Evolutionary conservation across 2,888 invertebrate species (phyloP).

Genomic region (Xestia sexstrigata): DNA sequence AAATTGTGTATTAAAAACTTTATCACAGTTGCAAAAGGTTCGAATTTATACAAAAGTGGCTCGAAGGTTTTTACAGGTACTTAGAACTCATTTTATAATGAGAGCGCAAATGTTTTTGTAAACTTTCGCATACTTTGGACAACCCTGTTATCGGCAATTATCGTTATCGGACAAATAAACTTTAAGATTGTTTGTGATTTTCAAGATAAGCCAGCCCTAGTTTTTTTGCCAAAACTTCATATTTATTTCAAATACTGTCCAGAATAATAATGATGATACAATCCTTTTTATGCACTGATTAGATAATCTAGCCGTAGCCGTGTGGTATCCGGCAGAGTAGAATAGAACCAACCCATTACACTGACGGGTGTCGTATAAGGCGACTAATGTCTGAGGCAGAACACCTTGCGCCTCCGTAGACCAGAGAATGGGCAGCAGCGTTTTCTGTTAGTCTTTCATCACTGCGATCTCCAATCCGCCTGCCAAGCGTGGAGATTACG

Average conservation of each 20-base stretch:
- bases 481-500: too few species aligned
- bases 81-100: not conserved
- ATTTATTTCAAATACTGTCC: not conserved
- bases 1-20: not conserved
- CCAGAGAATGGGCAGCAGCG: too few species aligned
- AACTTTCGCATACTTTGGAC: not conserved
- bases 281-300: too few species aligned
- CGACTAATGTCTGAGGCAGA: too few species aligned
- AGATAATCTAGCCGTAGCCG: too few species aligned
- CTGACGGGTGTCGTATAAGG: too few species aligned
- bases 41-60: not conserved
- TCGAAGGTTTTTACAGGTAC: not conserved
- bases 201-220: not conserved
- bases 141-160: too few species aligned
- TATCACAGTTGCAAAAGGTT: not conserved
- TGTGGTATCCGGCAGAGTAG: too few species aligned
- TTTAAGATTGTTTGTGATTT: constrained; percentile 1
- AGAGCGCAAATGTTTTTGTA: not conserved
- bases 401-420: too few species aligned
- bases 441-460: too few species aligned
- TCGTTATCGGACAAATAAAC: not conserved
- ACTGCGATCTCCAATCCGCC: too few species aligned
- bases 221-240: not conserved
- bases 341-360: too few species aligned
- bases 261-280: not conserved